Base-by-base conservation (phyloP, 2,797 vertebrate genomes). In the Astyanax mexicanus region DNA sequence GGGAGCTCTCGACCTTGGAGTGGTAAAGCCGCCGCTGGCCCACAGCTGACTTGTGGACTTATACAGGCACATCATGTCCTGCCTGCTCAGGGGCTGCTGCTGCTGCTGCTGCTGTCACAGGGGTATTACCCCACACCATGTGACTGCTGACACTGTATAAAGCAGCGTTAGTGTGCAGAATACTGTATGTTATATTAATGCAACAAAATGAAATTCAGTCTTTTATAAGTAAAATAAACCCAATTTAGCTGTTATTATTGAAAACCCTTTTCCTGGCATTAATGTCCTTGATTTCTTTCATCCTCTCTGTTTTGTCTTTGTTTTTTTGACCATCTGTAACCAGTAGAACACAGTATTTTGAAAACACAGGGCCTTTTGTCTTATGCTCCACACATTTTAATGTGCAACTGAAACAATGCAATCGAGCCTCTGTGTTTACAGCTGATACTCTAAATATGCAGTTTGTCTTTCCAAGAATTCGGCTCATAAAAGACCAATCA, bases 1-100 rank as follows among this genome's bases (percentile, higher is more conserved):
- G 49, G 35, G 73, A 51, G 38, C 40, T 77, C 54, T 58, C 69
- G 65, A 78, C 79, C 75, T 81, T 69, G 69, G 60, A 13, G 17
- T 58, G 23, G 11, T 49, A 55, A 55, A 57, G 67, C 23, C 10
- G 52, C 54, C 12, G n/a, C 32, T 37, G 17, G 57, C 32, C 74
- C 49, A 12, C 62, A 68, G 76, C 69, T 72, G 44, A 72, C 67
- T 23, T 38, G 54, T 44, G 35, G 70, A 19, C n/a, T 78, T 72
- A 72, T 1, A 60, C 6, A 55, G 42, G 47, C 68, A 61, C n/a
- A 37, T 52, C 55, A 58, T 19, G 68, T 54, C 35, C 68, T 61
- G 17, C 38, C 37, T 27, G 6, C 47, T 42, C 40, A 51, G 11
- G 32, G 11, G 21, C 54, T 60, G 58, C 38, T 29, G 21, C 49